Evolutionary conservation across 2,113 vertebrate genomes (phyloP).

Genomic region (Ellobius talpinus): DNA sequence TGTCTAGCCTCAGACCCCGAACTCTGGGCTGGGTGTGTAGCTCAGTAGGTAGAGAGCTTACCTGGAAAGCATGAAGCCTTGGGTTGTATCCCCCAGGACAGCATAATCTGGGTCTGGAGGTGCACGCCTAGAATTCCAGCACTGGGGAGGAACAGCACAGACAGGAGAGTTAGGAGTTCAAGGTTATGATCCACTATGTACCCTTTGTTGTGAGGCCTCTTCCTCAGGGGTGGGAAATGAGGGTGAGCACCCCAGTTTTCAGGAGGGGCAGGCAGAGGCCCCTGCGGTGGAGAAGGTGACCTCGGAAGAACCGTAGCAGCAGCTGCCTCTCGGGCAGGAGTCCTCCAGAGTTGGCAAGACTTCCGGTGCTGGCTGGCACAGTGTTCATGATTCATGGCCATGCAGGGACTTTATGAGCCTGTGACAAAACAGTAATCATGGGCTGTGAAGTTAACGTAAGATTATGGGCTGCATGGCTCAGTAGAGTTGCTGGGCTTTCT

Average conservation of each 20-base stretch:
- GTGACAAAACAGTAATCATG: constrained; percentile 70
- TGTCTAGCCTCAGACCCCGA: background rate
- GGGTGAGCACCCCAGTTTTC: background rate
- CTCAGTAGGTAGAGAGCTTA: background rate
- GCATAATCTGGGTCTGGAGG: background rate
- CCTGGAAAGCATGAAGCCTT: background rate
- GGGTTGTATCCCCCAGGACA: background rate
- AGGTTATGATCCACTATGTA: background rate
- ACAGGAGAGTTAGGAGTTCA: background rate
- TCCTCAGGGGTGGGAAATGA: background rate
- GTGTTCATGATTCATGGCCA: constrained; percentile 45
- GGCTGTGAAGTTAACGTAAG: background rate
- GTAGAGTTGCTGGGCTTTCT: constrained; percentile 59
- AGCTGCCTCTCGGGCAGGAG: constrained; percentile 16
- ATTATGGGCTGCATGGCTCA: constrained; percentile 22
- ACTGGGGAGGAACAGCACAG: background rate
- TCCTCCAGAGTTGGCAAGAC: background rate
- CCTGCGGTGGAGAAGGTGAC: background rate
- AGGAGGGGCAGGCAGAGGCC: background rate
- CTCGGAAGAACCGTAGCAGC: background rate
- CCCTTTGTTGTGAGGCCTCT: background rate
- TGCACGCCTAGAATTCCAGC: background rate
- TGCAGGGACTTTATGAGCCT: constrained; percentile 62
- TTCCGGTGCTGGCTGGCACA: background rate
- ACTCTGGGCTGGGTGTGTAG: background rate